Evolutionary conservation across 2,113 vertebrate genomes (phyloP), one percentile per base, ranked within the genome.

Genomic region (Oryzias javanicus): DNA sequence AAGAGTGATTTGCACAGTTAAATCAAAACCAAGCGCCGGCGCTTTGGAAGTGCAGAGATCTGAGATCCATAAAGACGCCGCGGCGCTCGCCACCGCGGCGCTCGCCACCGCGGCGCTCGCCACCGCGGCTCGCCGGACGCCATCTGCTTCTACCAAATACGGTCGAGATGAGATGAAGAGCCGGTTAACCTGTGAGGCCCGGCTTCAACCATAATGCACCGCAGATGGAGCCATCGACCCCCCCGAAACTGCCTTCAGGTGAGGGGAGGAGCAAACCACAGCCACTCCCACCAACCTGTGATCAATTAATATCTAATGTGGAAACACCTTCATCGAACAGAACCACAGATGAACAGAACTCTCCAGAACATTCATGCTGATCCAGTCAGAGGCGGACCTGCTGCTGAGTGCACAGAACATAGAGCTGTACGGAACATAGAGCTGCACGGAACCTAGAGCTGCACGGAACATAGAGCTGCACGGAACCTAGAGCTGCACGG

Each of bases 1-100:
- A 78, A 83, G 84, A 78, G 87, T 79, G 87, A 91, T 90, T 90
- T 89, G 90, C 87, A 77, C 78, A 68, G 76, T 76, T 80, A 86
- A 89, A 90, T 91, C 87, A 90, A 90, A 91, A 90, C 78, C 89
- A 88, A 90, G 84, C 79, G 82, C 75, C 67, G 85, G 76, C 74
- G 76, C 81, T 79, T 78, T 74, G 75, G 69, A 79, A 83, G 77
- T 74, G 49, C 55, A 71, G 64, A 71, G 53, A 71, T 75, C 80
- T 79, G 74, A 61, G 49, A 62, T 59, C 48, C 60, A 70, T 50
- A 71, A 79, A 60, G 77, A 67, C 80, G 77, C 65, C 67, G 63
- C 40, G 61, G 67, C 51, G 60, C 71, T 83, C 79, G 41, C 12
- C 59, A 78, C 73, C 3, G 22, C 47, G 46, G n/a, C n/a, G 53